Conservation (phyloP, 2,113 vertebrate genomes). For the Anolis carolinensis region DNA sequence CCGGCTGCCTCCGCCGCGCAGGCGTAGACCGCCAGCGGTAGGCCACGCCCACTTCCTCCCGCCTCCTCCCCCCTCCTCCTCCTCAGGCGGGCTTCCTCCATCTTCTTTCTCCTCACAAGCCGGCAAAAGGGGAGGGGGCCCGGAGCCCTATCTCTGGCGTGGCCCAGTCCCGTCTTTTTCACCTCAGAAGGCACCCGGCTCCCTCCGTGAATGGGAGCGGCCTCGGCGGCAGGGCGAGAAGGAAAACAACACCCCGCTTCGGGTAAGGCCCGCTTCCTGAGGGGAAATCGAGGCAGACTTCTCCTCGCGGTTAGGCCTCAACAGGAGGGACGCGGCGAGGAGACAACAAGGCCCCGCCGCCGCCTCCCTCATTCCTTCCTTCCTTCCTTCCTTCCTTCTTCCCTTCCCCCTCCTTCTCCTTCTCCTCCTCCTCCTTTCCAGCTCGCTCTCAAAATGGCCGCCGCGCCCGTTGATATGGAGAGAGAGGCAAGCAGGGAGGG, state of each 20-base stretch:
- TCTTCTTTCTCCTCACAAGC: constrained; percentile 31
- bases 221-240: constrained; percentile 46
- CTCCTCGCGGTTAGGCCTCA: too few species aligned
- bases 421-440: constrained; percentile 49
- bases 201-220: constrained; percentile 63
- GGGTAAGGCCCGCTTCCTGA: too few species aligned
- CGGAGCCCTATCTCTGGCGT: too few species aligned
- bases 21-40: background rate
- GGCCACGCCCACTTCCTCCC: constrained; percentile 53
- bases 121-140: background rate
- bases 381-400: too few species aligned
- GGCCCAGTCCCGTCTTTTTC: too few species aligned
- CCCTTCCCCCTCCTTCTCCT: too few species aligned
- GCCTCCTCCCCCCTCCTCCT: constrained; percentile 49
- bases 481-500: constrained; percentile 44
- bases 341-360: too few species aligned
- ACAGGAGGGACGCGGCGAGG: too few species aligned
- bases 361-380: too few species aligned
- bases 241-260: too few species aligned
- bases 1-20: too few species aligned
- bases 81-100: constrained; percentile 54
- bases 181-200: background rate
- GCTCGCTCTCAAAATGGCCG: constrained; percentile 78
- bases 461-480: constrained; percentile 76
- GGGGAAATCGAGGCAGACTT: too few species aligned